A percentile compares a stretch with the other conserved stretches of the same genome.
These are phyloP conservation scores for Listrodromus nycthemerus DNA, from an alignment of 2,888 invertebrate species.

Conservation along the genomic window DNA sequence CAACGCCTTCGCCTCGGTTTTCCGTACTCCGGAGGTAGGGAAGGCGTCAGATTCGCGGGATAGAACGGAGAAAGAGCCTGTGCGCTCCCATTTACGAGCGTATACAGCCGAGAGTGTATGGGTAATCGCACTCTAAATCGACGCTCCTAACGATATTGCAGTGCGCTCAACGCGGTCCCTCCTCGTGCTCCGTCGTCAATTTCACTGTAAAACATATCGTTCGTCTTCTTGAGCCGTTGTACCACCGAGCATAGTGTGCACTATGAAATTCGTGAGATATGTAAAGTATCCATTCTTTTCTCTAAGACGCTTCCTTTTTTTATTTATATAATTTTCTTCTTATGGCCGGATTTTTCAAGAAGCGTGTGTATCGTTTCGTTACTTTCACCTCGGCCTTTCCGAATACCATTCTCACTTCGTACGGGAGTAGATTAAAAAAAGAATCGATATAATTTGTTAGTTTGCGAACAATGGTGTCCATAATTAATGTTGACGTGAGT, in stretches of 20 bases:
- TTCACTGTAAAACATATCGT: slow-evolving; percentile 25
- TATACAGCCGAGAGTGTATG: slow-evolving; percentile 32
- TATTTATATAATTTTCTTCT: not conserved
- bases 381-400: not conserved
- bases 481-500: slow-evolving; percentile 1
- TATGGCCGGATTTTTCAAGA: not conserved
- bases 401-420: not conserved
- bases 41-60: slow-evolving; percentile 41
- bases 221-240: slow-evolving; percentile 14
- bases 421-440: not conserved
- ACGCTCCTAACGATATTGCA: slow-evolving; percentile 51
- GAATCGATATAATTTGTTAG: slow-evolving; percentile 23
- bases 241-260: not conserved
- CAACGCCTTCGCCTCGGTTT: slow-evolving; percentile 31
- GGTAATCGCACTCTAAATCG: slow-evolving; percentile 50
- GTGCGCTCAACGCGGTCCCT: slow-evolving; percentile 11
- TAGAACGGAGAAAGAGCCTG: slow-evolving; percentile 11
- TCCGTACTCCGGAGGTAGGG: slow-evolving; percentile 29
- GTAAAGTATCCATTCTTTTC: not conserved
- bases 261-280: not conserved
- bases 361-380: not conserved
- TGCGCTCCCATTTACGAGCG: slow-evolving; percentile 53
- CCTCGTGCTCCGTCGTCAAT: slow-evolving; percentile 6
- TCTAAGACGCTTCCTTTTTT: not conserved
- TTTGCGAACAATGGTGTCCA: not conserved